Evolutionary conservation across 2,888 invertebrate genomes (phyloP).

Genomic region (Asteroscopus sphinx): DNA sequence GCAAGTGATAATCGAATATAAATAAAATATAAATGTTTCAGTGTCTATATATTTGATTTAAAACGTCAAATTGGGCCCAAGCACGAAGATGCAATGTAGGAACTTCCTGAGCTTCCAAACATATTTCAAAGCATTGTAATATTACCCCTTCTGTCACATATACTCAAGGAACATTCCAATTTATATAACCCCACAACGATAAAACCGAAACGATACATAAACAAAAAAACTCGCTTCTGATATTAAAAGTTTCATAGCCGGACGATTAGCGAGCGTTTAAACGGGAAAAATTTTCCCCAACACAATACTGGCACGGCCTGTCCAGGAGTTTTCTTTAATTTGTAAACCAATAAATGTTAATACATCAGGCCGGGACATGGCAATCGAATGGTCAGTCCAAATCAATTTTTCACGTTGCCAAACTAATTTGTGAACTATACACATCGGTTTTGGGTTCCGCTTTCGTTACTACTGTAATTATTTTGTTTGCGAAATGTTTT

Average conservation of each 20-base stretch:
- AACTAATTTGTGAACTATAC: slow-evolving; percentile 87
- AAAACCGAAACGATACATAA: slow-evolving; percentile 34
- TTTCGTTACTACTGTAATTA: slow-evolving; percentile 75
- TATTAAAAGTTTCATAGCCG: slow-evolving; percentile 61
- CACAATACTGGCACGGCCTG: slow-evolving; percentile 73
- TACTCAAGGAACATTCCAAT: slow-evolving; percentile 22
- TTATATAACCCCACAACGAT: slow-evolving; percentile 27
- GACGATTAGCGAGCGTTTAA: slow-evolving; percentile 62
- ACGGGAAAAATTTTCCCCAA: slow-evolving; percentile 51
- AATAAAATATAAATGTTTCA: no score
- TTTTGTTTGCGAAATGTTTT: slow-evolving; percentile 86
- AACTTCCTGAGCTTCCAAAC: no score
- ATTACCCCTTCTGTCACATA: neutral
- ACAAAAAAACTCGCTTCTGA: slow-evolving; percentile 39
- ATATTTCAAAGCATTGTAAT: no score
- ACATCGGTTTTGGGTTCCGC: slow-evolving; percentile 72
- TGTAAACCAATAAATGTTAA: slow-evolving; percentile 89
- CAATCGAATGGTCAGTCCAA: slow-evolving; percentile 73
- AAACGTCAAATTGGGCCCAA: no score
- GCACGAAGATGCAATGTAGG: no score
- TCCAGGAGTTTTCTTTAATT: slow-evolving; percentile 84
- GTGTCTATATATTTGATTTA: no score
- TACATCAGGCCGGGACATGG: slow-evolving; percentile 79
- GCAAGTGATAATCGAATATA: no score
- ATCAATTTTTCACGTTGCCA: slow-evolving; percentile 82